phyloP scores from a whole-genome alignment of 2,797 vertebrate species.

The Pseudochirops cupreus region DNA sequence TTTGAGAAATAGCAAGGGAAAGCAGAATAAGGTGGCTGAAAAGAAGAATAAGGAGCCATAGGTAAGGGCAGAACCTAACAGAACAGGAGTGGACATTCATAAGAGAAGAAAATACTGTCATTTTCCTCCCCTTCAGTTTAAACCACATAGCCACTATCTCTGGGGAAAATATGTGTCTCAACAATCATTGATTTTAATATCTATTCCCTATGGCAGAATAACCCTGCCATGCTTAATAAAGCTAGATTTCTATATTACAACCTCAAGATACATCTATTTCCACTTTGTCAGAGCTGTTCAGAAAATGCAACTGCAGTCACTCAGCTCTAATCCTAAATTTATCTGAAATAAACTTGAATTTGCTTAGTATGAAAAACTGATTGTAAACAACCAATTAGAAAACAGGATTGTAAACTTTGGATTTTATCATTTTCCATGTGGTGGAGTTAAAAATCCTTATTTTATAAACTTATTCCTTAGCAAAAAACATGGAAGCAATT shows the following conservation, averaged over 20 bases:
- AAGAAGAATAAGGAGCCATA: rapidly evolving
- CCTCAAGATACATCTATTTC: constrained; percentile 45
- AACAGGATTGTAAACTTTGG: constrained; percentile 62
- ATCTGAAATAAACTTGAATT: constrained; percentile 73
- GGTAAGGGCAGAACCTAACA: neutral
- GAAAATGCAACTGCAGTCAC: constrained; percentile 73
- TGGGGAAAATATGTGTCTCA: neutral
- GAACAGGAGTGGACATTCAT: neutral
- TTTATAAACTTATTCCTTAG: constrained; percentile 30
- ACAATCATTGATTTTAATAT: constrained; percentile 61
- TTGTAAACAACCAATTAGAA: constrained; percentile 72
- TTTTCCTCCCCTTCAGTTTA: constrained; percentile 41
- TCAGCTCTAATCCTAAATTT: constrained; percentile 76
- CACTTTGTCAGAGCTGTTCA: constrained; percentile 66
- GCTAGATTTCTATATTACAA: constrained; percentile 53
- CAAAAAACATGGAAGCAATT: neutral
- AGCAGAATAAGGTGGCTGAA: neutral
- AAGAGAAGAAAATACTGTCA: constrained; percentile 40
- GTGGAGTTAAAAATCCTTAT: constrained; percentile 45
- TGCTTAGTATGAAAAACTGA: constrained; percentile 67
- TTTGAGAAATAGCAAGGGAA: neutral
- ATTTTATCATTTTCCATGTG: constrained; percentile 42
- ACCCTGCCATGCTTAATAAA: constrained; percentile 70
- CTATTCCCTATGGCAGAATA: constrained; percentile 72
- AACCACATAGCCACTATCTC: constrained; percentile 39